Percentiles rank a stretch among this genome's conserved stretches.
phyloP scores from a whole-genome alignment of 2,113 vertebrate genomes.

The Caranx melampygus region DNA sequence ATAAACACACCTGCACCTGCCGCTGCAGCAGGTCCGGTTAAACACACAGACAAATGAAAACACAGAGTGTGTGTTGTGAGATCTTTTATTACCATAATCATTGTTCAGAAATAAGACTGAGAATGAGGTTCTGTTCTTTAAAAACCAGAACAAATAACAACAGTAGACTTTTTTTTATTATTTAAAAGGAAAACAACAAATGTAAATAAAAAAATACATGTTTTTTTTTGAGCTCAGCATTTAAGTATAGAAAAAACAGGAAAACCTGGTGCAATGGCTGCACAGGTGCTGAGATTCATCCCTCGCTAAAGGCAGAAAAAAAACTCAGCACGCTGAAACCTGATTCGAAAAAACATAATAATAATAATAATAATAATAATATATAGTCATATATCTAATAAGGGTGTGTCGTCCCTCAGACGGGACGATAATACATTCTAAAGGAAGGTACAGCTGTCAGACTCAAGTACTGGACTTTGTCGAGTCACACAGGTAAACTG shows the following conservation, averaged over 20 bases:
- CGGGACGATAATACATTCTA: slow-evolving; percentile 80
- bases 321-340: slow-evolving; percentile 65
- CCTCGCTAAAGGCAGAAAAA: slow-evolving; percentile 48
- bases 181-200: slow-evolving; percentile 73
- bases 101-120: slow-evolving; percentile 56
- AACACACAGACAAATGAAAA: neutral
- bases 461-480: slow-evolving; percentile 56
- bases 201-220: slow-evolving; percentile 79
- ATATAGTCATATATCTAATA: slow-evolving; percentile 35
- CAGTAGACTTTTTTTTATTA: slow-evolving; percentile 59
- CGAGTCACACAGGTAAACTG: slow-evolving; percentile 64
- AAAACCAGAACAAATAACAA: slow-evolving; percentile 65
- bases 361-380: neutral
- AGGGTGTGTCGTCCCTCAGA: slow-evolving; percentile 54
- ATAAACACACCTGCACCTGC: no score
- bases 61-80: neutral
- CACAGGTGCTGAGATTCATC: slow-evolving; percentile 65
- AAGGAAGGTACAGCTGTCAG: slow-evolving; percentile 71
- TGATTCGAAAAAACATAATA: slow-evolving; percentile 64
- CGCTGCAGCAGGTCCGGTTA: no score
- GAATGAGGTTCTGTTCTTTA: slow-evolving; percentile 45
- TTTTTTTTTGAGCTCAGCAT: slow-evolving; percentile 61
- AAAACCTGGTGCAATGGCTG: slow-evolving; percentile 64
- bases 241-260: slow-evolving; percentile 65
- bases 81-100: slow-evolving; percentile 63